Evolutionary conservation across 2,888 invertebrate species (phyloP).

Genomic region (Tetanocera ferruginea): DNA sequence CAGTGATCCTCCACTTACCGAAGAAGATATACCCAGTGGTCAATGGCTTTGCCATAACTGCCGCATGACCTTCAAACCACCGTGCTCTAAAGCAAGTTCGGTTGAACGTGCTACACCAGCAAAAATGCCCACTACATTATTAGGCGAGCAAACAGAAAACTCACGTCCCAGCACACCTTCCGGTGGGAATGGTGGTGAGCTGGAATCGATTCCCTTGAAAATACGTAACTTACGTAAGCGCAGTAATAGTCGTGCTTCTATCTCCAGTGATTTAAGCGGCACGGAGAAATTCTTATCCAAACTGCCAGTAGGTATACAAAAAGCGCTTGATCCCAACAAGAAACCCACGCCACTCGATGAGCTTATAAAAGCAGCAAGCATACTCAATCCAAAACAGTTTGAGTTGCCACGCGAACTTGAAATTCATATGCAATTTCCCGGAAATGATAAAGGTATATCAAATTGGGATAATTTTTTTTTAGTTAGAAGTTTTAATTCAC

Average conservation of each 20-base stretch:
- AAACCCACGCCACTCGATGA: constrained; percentile 79
- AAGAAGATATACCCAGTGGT: constrained; percentile 89
- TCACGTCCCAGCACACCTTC: constrained; percentile 63
- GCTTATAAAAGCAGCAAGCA: constrained; percentile 84
- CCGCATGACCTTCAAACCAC: constrained; percentile 67
- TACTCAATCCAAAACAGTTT: constrained; percentile 92
- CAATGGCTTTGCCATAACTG: constrained; percentile 94
- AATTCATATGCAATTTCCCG: constrained; percentile 83
- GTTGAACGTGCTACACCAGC: constrained; percentile 63
- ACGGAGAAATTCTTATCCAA: constrained; percentile 63
- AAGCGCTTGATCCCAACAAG: constrained; percentile 65
- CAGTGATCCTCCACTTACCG: constrained; percentile 93
- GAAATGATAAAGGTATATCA: constrained; percentile 79
- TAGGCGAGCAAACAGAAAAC: constrained; percentile 57
- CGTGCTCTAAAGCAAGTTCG: constrained; percentile 68
- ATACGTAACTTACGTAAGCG: constrained; percentile 69
- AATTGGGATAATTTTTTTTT: not conserved
- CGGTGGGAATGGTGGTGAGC: constrained; percentile 48
- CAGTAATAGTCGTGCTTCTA: constrained; percentile 62
- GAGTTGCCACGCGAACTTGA: constrained; percentile 86
- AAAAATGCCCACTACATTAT: constrained; percentile 36
- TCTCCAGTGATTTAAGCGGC: constrained; percentile 63
- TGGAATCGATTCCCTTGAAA: constrained; percentile 67
- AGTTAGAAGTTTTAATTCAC: not conserved
- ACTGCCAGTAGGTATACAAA: constrained; percentile 62